phyloP scores from a whole-genome alignment of 1,140 invertebrate species.

The Pomacea maculata region DNA sequence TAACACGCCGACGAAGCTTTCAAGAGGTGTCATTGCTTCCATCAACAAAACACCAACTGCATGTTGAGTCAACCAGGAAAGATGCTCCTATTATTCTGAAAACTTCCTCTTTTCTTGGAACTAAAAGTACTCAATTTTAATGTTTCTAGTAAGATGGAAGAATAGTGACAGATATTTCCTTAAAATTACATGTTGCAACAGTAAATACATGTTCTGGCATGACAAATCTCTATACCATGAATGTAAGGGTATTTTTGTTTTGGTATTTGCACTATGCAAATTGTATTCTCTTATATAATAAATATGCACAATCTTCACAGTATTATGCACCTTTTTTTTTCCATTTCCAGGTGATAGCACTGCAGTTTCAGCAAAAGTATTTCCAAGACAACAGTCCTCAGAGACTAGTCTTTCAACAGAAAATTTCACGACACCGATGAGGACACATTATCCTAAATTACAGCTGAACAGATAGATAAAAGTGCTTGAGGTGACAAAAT shows the following conservation, averaged over 20 bases:
- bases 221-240: too few species aligned
- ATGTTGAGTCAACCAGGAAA: too few species aligned
- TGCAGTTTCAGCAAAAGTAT: neutral
- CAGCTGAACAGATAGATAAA: constrained; percentile 6
- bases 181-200: neutral
- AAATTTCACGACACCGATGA: too few species aligned
- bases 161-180: neutral
- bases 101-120: neutral
- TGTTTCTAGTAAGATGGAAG: neutral
- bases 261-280: neutral
- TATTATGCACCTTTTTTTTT: neutral
- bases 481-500: too few species aligned
- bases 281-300: neutral
- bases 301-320: too few species aligned
- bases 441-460: neutral
- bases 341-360: neutral
- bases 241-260: neutral
- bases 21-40: too few species aligned
- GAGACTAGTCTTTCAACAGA: neutral
- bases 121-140: neutral
- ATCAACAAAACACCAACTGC: too few species aligned
- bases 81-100: too few species aligned
- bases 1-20: too few species aligned
- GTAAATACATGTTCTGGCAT: neutral
- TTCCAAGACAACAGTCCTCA: neutral